Evolutionary conservation across 2,113 vertebrate species (phyloP).

Genomic region (Zosterops lateralis): DNA sequence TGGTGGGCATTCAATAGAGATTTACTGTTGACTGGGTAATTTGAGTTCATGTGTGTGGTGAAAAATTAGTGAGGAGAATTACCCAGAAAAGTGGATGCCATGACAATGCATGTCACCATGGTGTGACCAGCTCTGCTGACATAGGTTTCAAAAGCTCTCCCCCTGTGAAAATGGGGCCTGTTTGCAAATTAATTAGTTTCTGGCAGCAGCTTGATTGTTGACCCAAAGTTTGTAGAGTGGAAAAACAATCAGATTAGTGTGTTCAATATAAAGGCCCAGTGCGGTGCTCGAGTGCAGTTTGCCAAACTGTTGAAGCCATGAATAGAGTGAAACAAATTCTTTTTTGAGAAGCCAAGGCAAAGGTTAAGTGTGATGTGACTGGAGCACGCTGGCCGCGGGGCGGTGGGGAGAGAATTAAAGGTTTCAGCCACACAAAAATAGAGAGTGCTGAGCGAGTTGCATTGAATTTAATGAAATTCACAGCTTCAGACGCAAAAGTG

Average conservation of each 20-base stretch:
- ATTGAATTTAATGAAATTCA: conserved; percentile 63
- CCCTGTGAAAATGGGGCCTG: conserved; percentile 79
- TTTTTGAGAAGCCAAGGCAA: conserved; percentile 74
- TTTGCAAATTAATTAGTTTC: conserved; percentile 88
- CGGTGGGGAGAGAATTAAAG: conserved; percentile 45
- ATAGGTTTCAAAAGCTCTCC: conserved; percentile 78
- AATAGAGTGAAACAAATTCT: conserved; percentile 79
- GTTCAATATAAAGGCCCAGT: conserved; percentile 75
- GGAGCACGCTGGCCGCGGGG: conserved; percentile 42
- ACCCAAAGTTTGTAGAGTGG: conserved; percentile 81
- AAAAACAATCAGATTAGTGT: conserved; percentile 86
- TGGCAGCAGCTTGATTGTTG: conserved; percentile 82
- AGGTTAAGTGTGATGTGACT: conserved; percentile 85
- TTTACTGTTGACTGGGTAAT: conserved; percentile 77
- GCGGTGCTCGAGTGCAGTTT: conserved; percentile 71
- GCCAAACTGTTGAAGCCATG: conserved; percentile 71
- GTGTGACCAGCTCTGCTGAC: conserved; percentile 76
- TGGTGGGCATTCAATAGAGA: conserved; percentile 66
- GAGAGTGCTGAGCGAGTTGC: conserved; percentile 27
- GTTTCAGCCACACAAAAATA: conserved; percentile 62
- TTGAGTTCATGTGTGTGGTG: conserved; percentile 74
- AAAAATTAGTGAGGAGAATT: conserved; percentile 77
- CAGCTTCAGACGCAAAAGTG: conserved; percentile 6
- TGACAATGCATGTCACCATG: conserved; percentile 77
- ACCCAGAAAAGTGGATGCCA: conserved; percentile 70